Evolutionary conservation across 2,888 invertebrate species (phyloP), one percentile per base, ranked within the genome.

Genomic region (Timandra comae): DNA sequence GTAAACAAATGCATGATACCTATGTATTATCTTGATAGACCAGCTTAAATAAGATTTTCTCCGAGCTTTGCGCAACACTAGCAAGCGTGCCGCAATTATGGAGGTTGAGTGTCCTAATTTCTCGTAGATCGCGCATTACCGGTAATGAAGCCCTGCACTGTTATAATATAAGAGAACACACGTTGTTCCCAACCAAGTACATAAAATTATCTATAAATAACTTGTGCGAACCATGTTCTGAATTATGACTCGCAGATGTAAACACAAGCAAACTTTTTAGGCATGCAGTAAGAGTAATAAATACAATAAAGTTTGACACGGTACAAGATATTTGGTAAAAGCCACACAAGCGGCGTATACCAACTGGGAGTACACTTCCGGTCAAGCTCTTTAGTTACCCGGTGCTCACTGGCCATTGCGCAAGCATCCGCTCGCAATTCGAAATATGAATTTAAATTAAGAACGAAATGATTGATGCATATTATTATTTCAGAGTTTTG

Each of bases 401-500:
- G 62, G 57, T 67, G 63, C 67, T 65, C 63, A 52, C 33, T 37
- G 39, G 33, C 51, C 48, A 54, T 73, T 75, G 57, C 71, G 64
- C 66, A 77, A 79, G 31, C 72, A 63, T 81, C 79, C 79, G 74
- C 57, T 62, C 55, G 58, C 57, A 63, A 67, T 59, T 54, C 43
- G 43, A 48, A 48, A 57, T 57, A 62, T 57, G 59, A 54, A 54
- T 53, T 46, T 59, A 62, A 60, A 60, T 55, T 49, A 45, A 50
- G 44, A 57, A 44, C 43, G 32, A 54, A 49, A 45, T 53, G 49
- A 53, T 50, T 55, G 50, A 49, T 49, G 40, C 36, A 30, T 47
- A 35, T 40, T 35, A 40, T 43, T n/a, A n/a, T 21, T 37, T 30
- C 36, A 48, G 42, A 41, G 33, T 35, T n/a, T 35, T 42, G 35